A percentile compares a stretch with the other conserved stretches of the same genome.
phyloP scores from a whole-genome alignment of 2,888 invertebrate genomes.

The Eulithis prunata region DNA sequence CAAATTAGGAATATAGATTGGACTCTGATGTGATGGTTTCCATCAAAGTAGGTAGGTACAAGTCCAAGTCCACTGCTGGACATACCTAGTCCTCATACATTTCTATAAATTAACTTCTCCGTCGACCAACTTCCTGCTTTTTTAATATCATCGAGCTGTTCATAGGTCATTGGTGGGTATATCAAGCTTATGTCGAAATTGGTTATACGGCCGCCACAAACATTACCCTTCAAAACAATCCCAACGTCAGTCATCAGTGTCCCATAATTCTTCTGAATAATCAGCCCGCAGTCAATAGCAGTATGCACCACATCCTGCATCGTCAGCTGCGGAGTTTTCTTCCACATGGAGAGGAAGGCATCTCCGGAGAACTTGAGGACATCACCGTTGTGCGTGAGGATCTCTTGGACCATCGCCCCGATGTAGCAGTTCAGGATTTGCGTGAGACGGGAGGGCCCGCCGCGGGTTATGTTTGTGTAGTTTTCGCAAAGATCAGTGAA shows the following conservation, averaged over 20 bases:
- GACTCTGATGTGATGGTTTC: too few species aligned
- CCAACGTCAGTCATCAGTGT: constrained; percentile 85
- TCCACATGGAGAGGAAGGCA: constrained; percentile 88
- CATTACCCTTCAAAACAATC: constrained; percentile 83
- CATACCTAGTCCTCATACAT: too few species aligned
- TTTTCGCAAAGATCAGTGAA: constrained; percentile 87
- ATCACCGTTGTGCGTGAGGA: constrained; percentile 86
- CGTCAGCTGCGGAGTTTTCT: constrained; percentile 75
- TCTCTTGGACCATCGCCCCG: constrained; percentile 88
- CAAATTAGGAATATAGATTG: background rate
- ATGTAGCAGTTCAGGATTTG: constrained; percentile 89
- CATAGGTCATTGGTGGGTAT: too few species aligned
- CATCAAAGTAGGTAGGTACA: too few species aligned
- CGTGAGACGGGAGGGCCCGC: constrained; percentile 88
- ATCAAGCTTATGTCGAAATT: too few species aligned
- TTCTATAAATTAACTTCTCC: too few species aligned
- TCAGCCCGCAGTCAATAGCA: constrained; percentile 87
- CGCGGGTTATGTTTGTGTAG: constrained; percentile 86
- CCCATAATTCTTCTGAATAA: constrained; percentile 87
- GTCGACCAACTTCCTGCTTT: too few species aligned
- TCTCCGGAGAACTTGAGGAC: constrained; percentile 88
- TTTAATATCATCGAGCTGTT: too few species aligned
- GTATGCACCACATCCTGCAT: constrained; percentile 86
- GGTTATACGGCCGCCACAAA: too few species aligned
- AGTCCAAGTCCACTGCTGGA: too few species aligned